Base-by-base conservation (phyloP, 2,113 vertebrate species). In the Limnothrissa miodon region DNA sequence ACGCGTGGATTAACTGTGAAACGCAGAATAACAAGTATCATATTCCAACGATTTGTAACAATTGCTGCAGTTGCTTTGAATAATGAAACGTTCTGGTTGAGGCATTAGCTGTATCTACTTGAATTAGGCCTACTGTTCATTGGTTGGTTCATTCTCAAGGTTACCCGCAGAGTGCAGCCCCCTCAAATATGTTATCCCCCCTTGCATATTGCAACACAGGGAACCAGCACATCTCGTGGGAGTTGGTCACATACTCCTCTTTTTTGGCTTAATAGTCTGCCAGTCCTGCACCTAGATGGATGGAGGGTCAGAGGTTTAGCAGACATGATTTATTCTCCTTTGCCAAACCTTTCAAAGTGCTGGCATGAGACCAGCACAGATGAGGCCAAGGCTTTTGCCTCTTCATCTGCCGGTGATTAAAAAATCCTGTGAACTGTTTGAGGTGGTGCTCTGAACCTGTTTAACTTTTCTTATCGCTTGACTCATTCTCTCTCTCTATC, bases 351-450 rank as follows among this genome's bases (percentile, higher is more conserved):
- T 86, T 86, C 85, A 87, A 86, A 86, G 85, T 36, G 45, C 78
- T 90, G 89, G 89, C 87, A 82, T 56, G 19, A 46, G 23, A 84
- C 82, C 87, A 87, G 84, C 74, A 29, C 78, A 85, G 85, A 84
- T 80, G 83, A 85, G 56, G 78, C 81, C 48, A 51, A 66, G 56
- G 80, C 39, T 82, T 36, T 45, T 82, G 82, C 48, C 48, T 80
- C 39, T 84, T 82, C 81, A 78, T 89, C 82, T 87, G 83, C 82
- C 85, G 83, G 84, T 62, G 78, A 87, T 89, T 87, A 87, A 83
- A 45, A 45, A 78, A 79, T 33, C 85, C 85, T 85, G 82, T 74
- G 86, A 83, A 78, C 78, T 83, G 36, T 48, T 74, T 25, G 2
- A 70, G 78, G 29, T 82, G 81, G 81, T 83, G 59, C 79, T 44